Evolutionary conservation across 2,888 invertebrate genomes (phyloP), one percentile per base, ranked within the genome.

Genomic region (Lithophane leautieri): DNA sequence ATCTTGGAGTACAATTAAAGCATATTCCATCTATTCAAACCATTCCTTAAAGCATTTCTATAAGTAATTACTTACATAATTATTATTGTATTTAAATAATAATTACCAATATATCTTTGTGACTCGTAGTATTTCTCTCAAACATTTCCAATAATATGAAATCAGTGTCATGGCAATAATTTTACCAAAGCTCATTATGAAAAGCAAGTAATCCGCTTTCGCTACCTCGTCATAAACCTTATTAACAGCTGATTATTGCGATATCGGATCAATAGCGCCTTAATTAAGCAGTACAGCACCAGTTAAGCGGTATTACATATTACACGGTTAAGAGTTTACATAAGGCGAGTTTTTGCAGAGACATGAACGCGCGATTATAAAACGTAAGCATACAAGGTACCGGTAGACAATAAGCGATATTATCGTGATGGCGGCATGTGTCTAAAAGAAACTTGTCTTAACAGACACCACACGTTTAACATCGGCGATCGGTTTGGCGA

Each of bases 231-330:
- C 79, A 87, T 50, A 50, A 50, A 79, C 70, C 67, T 63, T 47
- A 82, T 85, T 82, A 85, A 82, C 54, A 61, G 54, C 63, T 66
- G 74, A 79, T 82, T 86, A 87, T 73, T 69, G 60, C 74, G 47
- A 58, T 82, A 85, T 50, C 61, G 63, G 52, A 56, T 65, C 72
- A 71, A 78, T 80, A 79, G 4, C 58, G 60, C 28, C 65, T 83
- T 78, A 65, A 80, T 83, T 83, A 87, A 83, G 61, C 11, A 34
- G 66, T 62, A 61, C 22, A 66, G 40, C 71, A n/a, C n/a, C 60
- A 52, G 54, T 73, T 61, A 73, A 65, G 28, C 25, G 72, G 56
- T 58, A 58, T 58, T 74, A 69, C 58, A 58, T 12, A 34, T 60
- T 34, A 34, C 34, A 52, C n/a, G 14, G 52, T 72, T 25, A 65